phyloP scores from a whole-genome alignment of 2,113 vertebrate genomes.

The Entelurus aequoreus region DNA sequence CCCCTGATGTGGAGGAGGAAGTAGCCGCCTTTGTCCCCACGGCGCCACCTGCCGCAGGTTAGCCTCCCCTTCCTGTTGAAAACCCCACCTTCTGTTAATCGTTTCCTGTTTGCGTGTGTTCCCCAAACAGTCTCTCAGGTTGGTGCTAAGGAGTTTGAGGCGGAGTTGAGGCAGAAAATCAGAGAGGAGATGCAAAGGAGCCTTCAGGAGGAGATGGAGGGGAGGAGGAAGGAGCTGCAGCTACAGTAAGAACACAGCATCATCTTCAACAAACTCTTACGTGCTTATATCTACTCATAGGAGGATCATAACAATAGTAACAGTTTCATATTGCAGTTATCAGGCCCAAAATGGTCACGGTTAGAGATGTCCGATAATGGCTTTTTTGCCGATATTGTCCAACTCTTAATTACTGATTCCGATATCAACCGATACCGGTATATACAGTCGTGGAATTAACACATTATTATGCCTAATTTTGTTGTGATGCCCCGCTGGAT shows the following conservation, averaged over 20 bases:
- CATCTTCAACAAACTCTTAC: background rate
- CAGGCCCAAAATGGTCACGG: too few species aligned
- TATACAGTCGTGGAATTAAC: too few species aligned
- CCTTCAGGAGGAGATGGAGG: slow-evolving; percentile 59
- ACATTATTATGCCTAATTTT: too few species aligned
- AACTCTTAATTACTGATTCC: too few species aligned
- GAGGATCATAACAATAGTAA: too few species aligned
- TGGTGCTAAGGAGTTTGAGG: slow-evolving; percentile 47
- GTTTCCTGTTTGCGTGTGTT: background rate
- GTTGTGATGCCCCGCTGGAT: too few species aligned
- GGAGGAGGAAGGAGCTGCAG: slow-evolving; percentile 53
- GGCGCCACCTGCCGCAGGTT: slow-evolving; percentile 40
- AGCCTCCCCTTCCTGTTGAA: background rate
- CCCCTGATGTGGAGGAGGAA: slow-evolving; percentile 30
- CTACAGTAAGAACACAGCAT: slow-evolving; percentile 47
- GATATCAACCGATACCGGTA: too few species aligned
- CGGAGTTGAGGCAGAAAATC: slow-evolving; percentile 55
- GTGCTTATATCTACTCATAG: background rate
- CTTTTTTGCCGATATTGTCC: too few species aligned
- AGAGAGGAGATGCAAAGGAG: slow-evolving; percentile 51
- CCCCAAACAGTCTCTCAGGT: background rate
- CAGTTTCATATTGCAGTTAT: too few species aligned
- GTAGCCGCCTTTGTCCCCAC: slow-evolving; percentile 2
- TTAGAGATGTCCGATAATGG: too few species aligned
- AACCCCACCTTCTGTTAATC: too few species aligned